Percentiles rank a stretch among this genome's conserved stretches.
These are phyloP conservation scores for Pardosa pseudoannulata DNA, from an alignment of 2,888 invertebrate genomes.

Conservation along the genomic window DNA sequence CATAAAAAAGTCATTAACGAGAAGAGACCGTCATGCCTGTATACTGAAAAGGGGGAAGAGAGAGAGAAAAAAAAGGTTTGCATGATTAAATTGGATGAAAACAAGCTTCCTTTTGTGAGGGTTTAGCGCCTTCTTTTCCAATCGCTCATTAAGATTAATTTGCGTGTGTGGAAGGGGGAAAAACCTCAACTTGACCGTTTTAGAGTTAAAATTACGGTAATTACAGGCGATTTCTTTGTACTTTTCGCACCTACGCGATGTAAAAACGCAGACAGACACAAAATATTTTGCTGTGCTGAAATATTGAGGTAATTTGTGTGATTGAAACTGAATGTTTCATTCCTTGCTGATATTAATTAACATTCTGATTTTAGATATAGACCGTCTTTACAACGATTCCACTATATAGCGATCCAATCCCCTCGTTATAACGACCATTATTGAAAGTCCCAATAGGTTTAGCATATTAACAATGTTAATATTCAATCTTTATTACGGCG, in stretches of 20 bases:
- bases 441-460: no score
- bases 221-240: background rate
- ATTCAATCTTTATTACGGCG: no score
- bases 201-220: background rate
- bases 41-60: background rate
- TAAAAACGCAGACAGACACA: background rate
- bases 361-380: no score
- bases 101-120: background rate
- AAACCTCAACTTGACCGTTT: background rate
- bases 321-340: no score
- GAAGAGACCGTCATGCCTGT: conserved; percentile 12
- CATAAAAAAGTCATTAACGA: conserved; percentile 11
- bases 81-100: conserved; percentile 12
- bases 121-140: background rate
- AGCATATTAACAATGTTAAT: no score
- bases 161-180: background rate
- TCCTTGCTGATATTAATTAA: no score
- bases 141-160: background rate
- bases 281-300: no score
- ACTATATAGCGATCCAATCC: no score
- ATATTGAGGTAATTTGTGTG: no score
- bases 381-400: no score
- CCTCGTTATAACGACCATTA: no score
- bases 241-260: background rate
- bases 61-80: conserved; percentile 10